These are phyloP conservation scores for Cerceris rybyensis DNA, from an alignment of 2,888 invertebrate genomes.

Conservation along the genomic window DNA sequence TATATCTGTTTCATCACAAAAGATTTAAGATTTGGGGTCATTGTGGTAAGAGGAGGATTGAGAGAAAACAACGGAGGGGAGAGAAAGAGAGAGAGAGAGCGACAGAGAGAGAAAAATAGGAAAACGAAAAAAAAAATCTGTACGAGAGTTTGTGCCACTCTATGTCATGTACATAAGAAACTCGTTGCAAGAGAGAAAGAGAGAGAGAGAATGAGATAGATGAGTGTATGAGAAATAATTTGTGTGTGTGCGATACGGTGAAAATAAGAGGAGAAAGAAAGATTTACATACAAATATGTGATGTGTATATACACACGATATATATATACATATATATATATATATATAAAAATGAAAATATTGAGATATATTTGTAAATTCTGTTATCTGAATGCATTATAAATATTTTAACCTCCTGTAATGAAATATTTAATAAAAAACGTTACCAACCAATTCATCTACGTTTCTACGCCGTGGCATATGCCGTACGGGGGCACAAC, in stretches of 20 bases:
- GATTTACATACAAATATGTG: slow-evolving; percentile 63
- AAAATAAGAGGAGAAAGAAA: slow-evolving; percentile 37
- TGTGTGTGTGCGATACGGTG: slow-evolving; percentile 22
- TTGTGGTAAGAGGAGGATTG: slow-evolving; percentile 28
- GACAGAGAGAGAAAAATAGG: slow-evolving; percentile 59
- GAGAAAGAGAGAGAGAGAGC: slow-evolving; percentile 36
- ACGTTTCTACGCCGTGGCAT: slow-evolving; percentile 21
- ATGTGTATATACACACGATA: slow-evolving; percentile 61
- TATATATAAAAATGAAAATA: slow-evolving; percentile 61
- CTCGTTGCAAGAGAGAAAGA: slow-evolving; percentile 21
- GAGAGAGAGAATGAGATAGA: slow-evolving; percentile 18
- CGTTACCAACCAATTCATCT: slow-evolving; percentile 76
- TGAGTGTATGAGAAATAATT: slow-evolving; percentile 18
- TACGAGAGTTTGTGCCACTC: slow-evolving; percentile 74
- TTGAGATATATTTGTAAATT: slow-evolving; percentile 81
- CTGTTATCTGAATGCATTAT: slow-evolving; percentile 80
- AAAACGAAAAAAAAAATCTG: slow-evolving; percentile 63
- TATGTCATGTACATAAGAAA: slow-evolving; percentile 72
- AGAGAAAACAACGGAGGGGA: slow-evolving; percentile 8
- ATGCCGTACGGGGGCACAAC: background rate
- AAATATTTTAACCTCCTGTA: slow-evolving; percentile 81
- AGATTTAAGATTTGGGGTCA: slow-evolving; percentile 15
- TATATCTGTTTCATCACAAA: slow-evolving; percentile 21
- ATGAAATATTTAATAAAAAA: slow-evolving; percentile 81
- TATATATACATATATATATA: slow-evolving; percentile 42